phyloP scores from a whole-genome alignment of 2,113 vertebrate species.

The Oryzias woworae region DNA sequence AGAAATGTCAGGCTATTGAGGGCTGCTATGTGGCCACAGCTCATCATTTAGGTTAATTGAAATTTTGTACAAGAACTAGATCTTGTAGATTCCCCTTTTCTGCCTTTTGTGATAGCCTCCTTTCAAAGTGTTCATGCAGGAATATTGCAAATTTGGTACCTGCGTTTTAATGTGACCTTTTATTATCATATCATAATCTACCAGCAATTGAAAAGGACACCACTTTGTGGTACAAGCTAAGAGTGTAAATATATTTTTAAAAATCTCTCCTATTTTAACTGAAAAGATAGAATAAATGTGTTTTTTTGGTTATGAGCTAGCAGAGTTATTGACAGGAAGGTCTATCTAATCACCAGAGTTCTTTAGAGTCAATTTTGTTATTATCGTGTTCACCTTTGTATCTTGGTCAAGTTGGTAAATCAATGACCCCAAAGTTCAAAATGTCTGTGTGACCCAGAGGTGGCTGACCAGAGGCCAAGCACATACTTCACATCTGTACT shows the following conservation, averaged over 20 bases:
- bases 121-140: slow-evolving; percentile 36
- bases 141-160: slow-evolving; percentile 33
- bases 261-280: slow-evolving; percentile 4
- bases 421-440: slow-evolving; percentile 55
- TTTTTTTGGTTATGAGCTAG: slow-evolving; percentile 5
- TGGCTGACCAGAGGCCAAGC: slow-evolving; percentile 48
- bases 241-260: slow-evolving; percentile 16
- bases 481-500: slow-evolving; percentile 35
- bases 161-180: slow-evolving; percentile 53
- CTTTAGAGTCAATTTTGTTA: slow-evolving; percentile 44
- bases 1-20: slow-evolving; percentile 65
- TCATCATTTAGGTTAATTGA: slow-evolving; percentile 80
- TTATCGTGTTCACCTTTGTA: slow-evolving; percentile 45
- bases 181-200: slow-evolving; percentile 58
- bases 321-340: slow-evolving; percentile 26
- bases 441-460: slow-evolving; percentile 36
- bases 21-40: slow-evolving; percentile 41
- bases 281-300: slow-evolving; percentile 1
- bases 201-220: slow-evolving; percentile 44
- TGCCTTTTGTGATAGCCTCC: slow-evolving; percentile 36
- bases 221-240: slow-evolving; percentile 34
- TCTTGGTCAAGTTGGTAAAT: slow-evolving; percentile 55
- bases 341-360: slow-evolving; percentile 51
- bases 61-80: slow-evolving; percentile 59
- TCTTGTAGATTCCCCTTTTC: slow-evolving; percentile 48